Evolutionary conservation across 2,113 vertebrate genomes (phyloP).

Genomic region (Jaculus jaculus): DNA sequence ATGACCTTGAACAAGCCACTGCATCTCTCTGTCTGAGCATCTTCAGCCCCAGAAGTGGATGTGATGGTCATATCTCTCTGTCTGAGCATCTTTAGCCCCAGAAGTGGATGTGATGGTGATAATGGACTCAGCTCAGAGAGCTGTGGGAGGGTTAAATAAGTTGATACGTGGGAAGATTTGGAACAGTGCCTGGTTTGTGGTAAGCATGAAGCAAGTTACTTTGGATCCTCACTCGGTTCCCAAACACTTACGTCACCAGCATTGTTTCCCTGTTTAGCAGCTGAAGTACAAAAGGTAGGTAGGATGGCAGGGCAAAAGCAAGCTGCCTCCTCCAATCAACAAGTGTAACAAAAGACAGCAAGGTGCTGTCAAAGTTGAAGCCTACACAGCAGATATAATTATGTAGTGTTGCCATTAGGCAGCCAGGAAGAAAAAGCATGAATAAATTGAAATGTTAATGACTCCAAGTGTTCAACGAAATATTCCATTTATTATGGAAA

Average conservation of each 20-base stretch:
- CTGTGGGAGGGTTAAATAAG: background rate
- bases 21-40: background rate
- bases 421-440: conserved; percentile 3
- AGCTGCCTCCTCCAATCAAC: background rate
- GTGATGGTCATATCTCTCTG: background rate
- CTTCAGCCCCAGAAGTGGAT: background rate
- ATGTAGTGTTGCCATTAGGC: conserved; percentile 41
- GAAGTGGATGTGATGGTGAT: background rate
- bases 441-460: conserved; percentile 69
- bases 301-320: background rate
- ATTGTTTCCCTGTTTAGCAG: background rate
- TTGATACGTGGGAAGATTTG: background rate
- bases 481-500: conserved; percentile 66
- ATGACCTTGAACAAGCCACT: background rate
- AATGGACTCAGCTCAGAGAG: background rate
- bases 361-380: background rate
- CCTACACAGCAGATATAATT: background rate
- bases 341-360: conserved; percentile 35
- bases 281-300: background rate
- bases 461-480: conserved; percentile 55
- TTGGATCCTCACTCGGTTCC: background rate
- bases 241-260: background rate
- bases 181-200: fast-evolving
- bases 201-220: background rate
- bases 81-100: background rate